phyloP scores from a whole-genome alignment of 2,797 vertebrate genomes.

The Brachyalestes nurse region DNA sequence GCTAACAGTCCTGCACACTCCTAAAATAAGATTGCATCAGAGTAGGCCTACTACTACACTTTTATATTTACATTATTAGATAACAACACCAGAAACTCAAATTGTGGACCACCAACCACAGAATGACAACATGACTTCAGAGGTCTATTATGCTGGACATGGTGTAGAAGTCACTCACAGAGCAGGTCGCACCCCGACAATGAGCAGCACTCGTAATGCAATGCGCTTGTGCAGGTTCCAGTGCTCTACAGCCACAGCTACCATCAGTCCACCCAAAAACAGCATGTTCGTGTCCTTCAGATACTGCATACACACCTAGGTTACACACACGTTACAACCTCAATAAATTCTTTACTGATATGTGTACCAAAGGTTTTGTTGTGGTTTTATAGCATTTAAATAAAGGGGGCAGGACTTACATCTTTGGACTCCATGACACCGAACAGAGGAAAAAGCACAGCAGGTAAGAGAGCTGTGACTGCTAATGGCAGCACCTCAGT shows the following conservation, averaged over 20 bases:
- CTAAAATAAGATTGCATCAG: no score
- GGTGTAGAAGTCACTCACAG: constrained; percentile 80
- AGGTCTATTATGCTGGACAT: background rate
- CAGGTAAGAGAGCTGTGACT: constrained; percentile 87
- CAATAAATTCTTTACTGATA: background rate
- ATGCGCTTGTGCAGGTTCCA: constrained; percentile 97
- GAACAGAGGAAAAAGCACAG: constrained; percentile 88
- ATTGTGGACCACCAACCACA: background rate
- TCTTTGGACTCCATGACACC: constrained; percentile 87
- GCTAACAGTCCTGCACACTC: no score
- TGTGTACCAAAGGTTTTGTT: background rate
- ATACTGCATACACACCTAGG: constrained; percentile 93
- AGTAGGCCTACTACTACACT: no score
- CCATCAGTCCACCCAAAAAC: constrained; percentile 90
- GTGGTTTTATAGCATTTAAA: background rate
- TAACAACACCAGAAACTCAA: no score
- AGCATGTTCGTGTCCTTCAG: constrained; percentile 96
- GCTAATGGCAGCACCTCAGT: constrained; percentile 91
- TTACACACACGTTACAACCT: background rate
- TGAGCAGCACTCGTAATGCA: constrained; percentile 85
- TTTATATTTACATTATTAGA: no score
- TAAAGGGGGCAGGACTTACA: constrained; percentile 67
- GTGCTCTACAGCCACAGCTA: constrained; percentile 90
- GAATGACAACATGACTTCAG: background rate
- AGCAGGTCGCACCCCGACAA: constrained; percentile 88